Percentiles rank a stretch among this genome's conserved stretches.
Evolutionary conservation across 1,140 invertebrate genomes (phyloP).

Genomic region (Pantala flavescens): DNA sequence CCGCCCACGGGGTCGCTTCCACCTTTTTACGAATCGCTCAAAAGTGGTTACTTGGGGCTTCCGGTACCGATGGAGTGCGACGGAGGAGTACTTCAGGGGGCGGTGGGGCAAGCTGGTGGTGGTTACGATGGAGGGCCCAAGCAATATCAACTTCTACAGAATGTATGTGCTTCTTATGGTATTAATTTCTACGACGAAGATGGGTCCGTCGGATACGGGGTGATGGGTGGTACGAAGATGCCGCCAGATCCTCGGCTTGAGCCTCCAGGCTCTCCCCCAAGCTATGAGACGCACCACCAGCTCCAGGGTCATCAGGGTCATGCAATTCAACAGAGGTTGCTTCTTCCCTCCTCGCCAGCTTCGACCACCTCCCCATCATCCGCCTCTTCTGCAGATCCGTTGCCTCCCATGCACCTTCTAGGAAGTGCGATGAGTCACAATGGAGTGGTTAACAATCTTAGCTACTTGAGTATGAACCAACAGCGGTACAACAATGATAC

Average conservation of each 20-base stretch:
- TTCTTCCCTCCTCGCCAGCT: not conserved
- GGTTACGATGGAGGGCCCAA: constrained; percentile 34
- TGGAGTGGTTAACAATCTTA: not conserved
- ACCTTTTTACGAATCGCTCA: constrained; percentile 74
- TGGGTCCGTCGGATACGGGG: not conserved
- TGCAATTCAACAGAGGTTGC: not conserved
- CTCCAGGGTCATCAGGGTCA: not conserved
- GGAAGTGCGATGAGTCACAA: constrained; percentile 1
- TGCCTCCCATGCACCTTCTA: constrained; percentile 27
- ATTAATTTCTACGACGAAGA: constrained; percentile 31
- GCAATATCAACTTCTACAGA: constrained; percentile 69
- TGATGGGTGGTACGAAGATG: not conserved
- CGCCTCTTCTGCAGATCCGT: constrained; percentile 46
- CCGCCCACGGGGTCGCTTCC: constrained; percentile 70
- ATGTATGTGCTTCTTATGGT: constrained; percentile 60
- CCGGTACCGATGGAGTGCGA: constrained; percentile 61
- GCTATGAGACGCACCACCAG: not conserved
- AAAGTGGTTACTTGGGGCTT: constrained; percentile 53
- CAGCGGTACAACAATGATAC: not conserved
- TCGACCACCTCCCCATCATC: constrained; percentile 30
- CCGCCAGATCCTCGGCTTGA: constrained; percentile 2
- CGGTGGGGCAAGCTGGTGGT: constrained; percentile 28
- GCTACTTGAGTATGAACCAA: constrained; percentile 12
- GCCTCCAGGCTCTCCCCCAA: not conserved
- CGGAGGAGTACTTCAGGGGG: constrained; percentile 58